Evolutionary conservation across 2,113 vertebrate genomes (phyloP).

Genomic region (Carettochelys insculpta): DNA sequence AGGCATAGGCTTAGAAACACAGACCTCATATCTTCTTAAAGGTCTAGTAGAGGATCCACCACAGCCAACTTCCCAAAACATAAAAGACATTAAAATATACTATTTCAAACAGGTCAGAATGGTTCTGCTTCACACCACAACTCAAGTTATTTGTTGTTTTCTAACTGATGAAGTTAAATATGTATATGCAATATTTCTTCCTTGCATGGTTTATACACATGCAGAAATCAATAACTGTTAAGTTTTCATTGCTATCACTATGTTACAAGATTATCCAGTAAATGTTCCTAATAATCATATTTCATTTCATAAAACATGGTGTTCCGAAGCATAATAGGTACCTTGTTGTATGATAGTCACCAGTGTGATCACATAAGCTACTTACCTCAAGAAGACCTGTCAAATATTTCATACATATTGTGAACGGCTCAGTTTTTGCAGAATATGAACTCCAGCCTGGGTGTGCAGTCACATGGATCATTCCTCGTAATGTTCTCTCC

Average conservation of each 20-base stretch:
- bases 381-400: slow-evolving; percentile 90
- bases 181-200: background rate
- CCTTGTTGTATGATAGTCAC: background rate
- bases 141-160: background rate
- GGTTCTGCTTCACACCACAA: background rate
- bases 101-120: background rate
- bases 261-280: background rate
- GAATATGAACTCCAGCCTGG: slow-evolving; percentile 90
- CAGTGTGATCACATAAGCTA: background rate
- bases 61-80: background rate
- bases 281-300: background rate
- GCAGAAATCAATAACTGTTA: background rate
- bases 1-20: no score
- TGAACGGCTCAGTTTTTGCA: slow-evolving; percentile 73
- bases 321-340: background rate
- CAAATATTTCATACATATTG: slow-evolving; percentile 90
- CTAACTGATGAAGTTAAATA: background rate
- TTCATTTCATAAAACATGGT: background rate
- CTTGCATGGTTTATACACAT: background rate
- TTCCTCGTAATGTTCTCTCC: slow-evolving; percentile 88
- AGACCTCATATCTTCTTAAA: background rate
- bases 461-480: slow-evolving; percentile 88
- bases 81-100: background rate
- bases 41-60: background rate
- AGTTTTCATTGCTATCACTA: background rate